Conservation (phyloP, 2,888 invertebrate genomes). For the Camponotus fellah region DNA sequence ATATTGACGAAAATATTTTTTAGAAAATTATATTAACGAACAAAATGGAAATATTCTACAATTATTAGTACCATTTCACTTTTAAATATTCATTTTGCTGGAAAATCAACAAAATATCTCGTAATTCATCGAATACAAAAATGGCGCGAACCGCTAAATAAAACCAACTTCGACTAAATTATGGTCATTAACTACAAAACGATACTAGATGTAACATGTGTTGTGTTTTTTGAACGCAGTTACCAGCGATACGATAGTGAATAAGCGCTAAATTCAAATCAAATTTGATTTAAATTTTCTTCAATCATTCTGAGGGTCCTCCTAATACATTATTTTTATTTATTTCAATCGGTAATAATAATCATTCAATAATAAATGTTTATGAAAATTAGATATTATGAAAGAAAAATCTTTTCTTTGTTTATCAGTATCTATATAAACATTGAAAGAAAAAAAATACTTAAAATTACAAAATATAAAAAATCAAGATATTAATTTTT, state of each 20-base stretch:
- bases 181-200: background rate
- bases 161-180: background rate
- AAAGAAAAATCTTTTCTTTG: background rate
- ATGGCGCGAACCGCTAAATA: constrained; percentile 1
- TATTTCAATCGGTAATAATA: background rate
- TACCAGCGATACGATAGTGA: background rate
- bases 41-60: background rate
- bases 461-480: background rate
- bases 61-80: constrained; percentile 34
- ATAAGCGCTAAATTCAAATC: constrained; percentile 1
- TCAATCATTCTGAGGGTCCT: background rate
- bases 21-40: background rate
- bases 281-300: background rate
- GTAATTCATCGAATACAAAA: background rate
- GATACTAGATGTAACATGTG: background rate
- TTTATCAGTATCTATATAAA: background rate
- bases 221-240: background rate
- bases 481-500: background rate
- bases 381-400: background rate
- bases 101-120: background rate
- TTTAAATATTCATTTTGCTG: constrained; percentile 4
- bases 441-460: background rate
- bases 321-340: background rate
- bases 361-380: background rate
- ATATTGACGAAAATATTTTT: background rate